Evolutionary conservation across 2,888 invertebrate species (phyloP), one percentile per base, ranked within the genome.

Genomic region (Andrena praecox): DNA sequence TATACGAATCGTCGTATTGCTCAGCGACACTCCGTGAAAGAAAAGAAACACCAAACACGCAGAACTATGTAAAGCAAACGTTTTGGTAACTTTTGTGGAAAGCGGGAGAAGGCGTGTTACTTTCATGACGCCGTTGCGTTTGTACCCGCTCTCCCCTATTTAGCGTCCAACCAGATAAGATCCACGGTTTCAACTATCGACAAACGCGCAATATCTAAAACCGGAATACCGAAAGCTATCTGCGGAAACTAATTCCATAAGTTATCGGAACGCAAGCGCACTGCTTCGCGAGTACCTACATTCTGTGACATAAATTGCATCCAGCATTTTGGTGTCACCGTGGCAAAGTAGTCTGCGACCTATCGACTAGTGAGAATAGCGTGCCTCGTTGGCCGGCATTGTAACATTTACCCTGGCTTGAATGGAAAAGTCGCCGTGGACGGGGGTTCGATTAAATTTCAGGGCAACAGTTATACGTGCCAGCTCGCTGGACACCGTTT

Each of bases 391-490:
- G 16, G 31, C 12, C 27, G 6, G 12, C 60, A 7, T 31, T 59
- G 60, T 71, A 73, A 69, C 76, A 24, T 69, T 63, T 54, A 54
- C 54, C 56, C 24, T 8, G 20, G 42, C 63, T 42, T n/a, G 52
- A 60, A 60, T 35, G 35, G 42, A 35, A 29, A 42, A 42, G 42
- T 42, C 3, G 27, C 35, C 7, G 56, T 56, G 24, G 24, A 24
- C 56, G 12, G 24, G 24, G 27, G 60, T 54, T 42, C 59, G 56
- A 80, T 80, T 67, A 75, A 75, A 79, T 68, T 69, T 69, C 31
- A 10, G 16, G 56, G n/a, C 27, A 52, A 68, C 33, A 31, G 50
- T 33, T 52, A 59, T 69, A 29, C 29, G 12, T 3, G n/a, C 12
- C 27, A 20, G 10, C 42, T 27, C 42, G n/a, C 16, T 20, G 31